These are phyloP conservation scores for Petrocephalus microphthalmus DNA, from an alignment of 2,113 vertebrate genomes.

Conservation along the genomic window DNA sequence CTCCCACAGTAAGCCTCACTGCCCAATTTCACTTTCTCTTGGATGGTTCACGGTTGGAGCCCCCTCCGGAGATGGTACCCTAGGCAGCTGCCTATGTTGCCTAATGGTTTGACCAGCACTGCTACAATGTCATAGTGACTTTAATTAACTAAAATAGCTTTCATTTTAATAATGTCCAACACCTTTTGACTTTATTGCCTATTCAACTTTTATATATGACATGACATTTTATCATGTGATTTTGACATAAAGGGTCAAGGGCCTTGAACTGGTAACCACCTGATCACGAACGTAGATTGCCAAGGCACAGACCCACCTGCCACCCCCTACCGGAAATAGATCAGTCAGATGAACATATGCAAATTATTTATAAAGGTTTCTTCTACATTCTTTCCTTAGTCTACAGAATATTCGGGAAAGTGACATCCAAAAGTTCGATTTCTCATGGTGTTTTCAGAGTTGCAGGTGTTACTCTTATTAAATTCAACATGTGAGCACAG, in stretches of 20 bases:
- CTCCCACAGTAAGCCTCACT: not conserved
- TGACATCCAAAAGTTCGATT: not conserved
- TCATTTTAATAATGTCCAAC: not conserved
- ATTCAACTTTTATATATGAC: not conserved
- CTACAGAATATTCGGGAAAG: not conserved
- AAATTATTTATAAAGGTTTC: too few species aligned
- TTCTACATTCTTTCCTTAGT: not conserved
- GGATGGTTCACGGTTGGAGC: not conserved
- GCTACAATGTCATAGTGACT: not conserved
- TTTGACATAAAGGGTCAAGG: not conserved
- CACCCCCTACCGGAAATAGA: not conserved
- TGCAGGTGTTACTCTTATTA: not conserved
- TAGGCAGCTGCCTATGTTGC: not conserved
- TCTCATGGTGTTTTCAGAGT: not conserved
- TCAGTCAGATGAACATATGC: not conserved
- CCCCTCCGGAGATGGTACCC: not conserved
- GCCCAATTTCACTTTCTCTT: not conserved
- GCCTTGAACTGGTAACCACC: not conserved
- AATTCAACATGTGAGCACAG: not conserved
- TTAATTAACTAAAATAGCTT: not conserved
- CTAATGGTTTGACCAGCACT: not conserved
- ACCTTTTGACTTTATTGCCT: not conserved
- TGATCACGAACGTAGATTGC: not conserved
- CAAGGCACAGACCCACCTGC: not conserved
- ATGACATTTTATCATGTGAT: not conserved